phyloP scores from a whole-genome alignment of 2,113 vertebrate genomes.

The Chaenocephalus aceratus region DNA sequence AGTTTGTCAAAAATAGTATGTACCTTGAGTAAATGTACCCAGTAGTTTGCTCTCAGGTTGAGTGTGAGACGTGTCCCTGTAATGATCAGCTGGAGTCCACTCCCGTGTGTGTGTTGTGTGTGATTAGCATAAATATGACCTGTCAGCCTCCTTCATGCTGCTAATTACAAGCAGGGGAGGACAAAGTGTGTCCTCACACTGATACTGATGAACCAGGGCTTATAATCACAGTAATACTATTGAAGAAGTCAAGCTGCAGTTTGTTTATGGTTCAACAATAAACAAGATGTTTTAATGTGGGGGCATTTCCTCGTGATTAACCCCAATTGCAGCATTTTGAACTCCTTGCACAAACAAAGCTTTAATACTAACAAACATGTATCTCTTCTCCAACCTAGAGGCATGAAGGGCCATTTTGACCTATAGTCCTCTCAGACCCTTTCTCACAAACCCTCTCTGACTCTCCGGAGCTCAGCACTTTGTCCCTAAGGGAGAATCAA shows the following conservation, averaged over 20 bases:
- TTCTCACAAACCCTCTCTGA: not conserved
- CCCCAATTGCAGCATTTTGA: too few relatives aligned
- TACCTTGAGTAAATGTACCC: too few relatives aligned
- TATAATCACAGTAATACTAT: too few relatives aligned
- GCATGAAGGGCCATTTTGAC: not conserved
- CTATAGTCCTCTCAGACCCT: not conserved
- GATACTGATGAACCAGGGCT: constrained; percentile 7
- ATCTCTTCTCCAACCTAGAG: not conserved
- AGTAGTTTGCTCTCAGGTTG: not conserved
- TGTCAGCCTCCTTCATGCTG: not conserved
- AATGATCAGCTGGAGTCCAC: constrained; percentile 4
- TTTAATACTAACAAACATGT: too few relatives aligned
- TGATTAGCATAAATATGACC: constrained; percentile 15
- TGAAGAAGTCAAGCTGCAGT: not conserved
- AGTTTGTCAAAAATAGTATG: too few relatives aligned
- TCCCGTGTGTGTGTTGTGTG: not conserved
- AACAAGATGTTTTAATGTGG: not conserved
- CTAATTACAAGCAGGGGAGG: constrained; percentile 27
- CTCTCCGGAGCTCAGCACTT: not conserved
- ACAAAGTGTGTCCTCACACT: constrained; percentile 16
- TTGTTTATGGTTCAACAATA: not conserved
- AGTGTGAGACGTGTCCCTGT: not conserved
- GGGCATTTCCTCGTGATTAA: not conserved
- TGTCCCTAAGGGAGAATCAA: not conserved
- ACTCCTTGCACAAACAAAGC: too few relatives aligned